These are phyloP conservation scores for Lepus americanus DNA, from an alignment of 2,113 vertebrate genomes.

Conservation along the genomic window DNA sequence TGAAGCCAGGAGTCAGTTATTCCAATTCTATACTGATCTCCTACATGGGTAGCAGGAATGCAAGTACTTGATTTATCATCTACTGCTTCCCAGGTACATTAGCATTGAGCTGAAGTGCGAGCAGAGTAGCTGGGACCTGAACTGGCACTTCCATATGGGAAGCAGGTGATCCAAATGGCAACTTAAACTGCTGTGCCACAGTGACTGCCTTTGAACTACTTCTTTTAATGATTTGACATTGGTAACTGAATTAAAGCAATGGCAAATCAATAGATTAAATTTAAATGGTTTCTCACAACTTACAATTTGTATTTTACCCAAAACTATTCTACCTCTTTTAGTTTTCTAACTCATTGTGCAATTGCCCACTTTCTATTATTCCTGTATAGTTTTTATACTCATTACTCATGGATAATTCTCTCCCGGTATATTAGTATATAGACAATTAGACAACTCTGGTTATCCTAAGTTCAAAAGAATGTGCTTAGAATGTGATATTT, in stretches of 20 bases:
- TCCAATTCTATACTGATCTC: too few species aligned
- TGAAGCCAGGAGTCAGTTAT: too few species aligned
- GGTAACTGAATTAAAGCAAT: background rate
- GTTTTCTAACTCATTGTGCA: background rate
- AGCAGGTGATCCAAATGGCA: too few species aligned
- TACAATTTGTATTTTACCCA: background rate
- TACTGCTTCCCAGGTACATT: too few species aligned
- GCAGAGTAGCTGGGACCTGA: background rate
- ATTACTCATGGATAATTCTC: background rate
- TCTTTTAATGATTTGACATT: background rate
- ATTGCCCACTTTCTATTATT: background rate
- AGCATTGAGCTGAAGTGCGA: too few species aligned
- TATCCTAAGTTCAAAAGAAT: constrained; percentile 13
- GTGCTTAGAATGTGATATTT: background rate
- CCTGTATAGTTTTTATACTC: background rate
- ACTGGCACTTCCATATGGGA: background rate
- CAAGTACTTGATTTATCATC: too few species aligned
- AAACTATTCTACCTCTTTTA: background rate
- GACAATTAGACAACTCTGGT: background rate
- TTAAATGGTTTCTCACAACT: background rate
- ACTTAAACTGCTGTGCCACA: too few species aligned
- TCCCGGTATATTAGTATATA: background rate
- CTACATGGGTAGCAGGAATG: too few species aligned
- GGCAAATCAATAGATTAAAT: background rate
- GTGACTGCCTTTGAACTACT: background rate